Conservation (phyloP, 1,140 invertebrate genomes). For the Diachasma alloeum region DNA sequence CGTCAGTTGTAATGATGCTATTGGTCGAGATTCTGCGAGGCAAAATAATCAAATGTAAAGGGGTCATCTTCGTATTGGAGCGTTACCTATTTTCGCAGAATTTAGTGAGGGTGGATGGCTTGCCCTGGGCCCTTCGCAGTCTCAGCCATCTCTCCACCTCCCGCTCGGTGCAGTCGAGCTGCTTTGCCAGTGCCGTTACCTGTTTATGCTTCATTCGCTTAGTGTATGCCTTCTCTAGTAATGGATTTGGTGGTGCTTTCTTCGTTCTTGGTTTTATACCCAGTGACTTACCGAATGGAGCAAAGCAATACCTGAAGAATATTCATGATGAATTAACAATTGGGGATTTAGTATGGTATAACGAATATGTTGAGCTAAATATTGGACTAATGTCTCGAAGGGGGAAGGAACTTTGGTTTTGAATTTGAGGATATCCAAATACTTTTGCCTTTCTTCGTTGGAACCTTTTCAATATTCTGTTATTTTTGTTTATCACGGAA, state of each 20-base stretch:
- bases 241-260: slow-evolving; percentile 73
- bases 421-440: no score
- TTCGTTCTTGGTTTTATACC: slow-evolving; percentile 83
- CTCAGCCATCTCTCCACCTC: slow-evolving; percentile 92
- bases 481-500: no score
- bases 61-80: slow-evolving; percentile 30
- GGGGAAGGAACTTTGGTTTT: no score
- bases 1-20: no score
- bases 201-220: slow-evolving; percentile 79
- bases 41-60: background rate
- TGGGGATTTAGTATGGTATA: no score
- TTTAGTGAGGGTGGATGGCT: slow-evolving; percentile 88
- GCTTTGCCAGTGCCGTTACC: slow-evolving; percentile 79
- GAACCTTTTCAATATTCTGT: no score
- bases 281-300: slow-evolving; percentile 77
- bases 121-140: slow-evolving; percentile 80
- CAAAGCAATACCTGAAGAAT: slow-evolving; percentile 74
- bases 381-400: no score
- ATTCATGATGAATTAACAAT: background rate
- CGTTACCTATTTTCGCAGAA: slow-evolving; percentile 84
- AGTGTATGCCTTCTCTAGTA: slow-evolving; percentile 78
- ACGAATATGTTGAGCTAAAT: no score
- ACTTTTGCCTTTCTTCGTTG: no score
- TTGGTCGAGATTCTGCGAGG: no score
- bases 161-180: slow-evolving; percentile 86